Base-by-base conservation (phyloP, 2,113 vertebrate species). In the Conger conger region DNA sequence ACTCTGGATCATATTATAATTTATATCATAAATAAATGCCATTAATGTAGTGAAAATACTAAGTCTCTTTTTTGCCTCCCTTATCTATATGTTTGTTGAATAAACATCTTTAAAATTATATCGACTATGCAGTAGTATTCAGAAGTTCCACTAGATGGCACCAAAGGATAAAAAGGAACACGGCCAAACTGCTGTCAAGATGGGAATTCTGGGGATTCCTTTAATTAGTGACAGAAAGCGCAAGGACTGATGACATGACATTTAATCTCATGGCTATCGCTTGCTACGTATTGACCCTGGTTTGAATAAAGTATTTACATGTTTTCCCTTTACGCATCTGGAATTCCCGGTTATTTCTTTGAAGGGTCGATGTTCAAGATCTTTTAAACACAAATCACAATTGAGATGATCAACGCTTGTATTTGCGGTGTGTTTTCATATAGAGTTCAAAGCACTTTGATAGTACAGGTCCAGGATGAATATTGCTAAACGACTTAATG, bases 101-200 rank as follows among this genome's bases (percentile, higher is more conserved):
- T 18, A 63, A 63, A 63, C 18, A 23, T 23, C 57, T 63, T 63
- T 18, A 63, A 23, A 27, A 27, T 23, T 7, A 3, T 27, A 20
- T 23, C 57, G 3, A 63, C 4, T 27, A 84, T 36, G 8, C 63
- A 27, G 85, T 18, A 81, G 76, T 79, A 15, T 9, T n/a, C 83
- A 83, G 86, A 82, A 68, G 13, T 33, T 36, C 30, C 90, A 87
- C 86, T 85, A 85, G 85, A 79, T 86, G 76, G 76, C 37, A 57
- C 42, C 37, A 84, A 73, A 79, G 30, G n/a, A 86, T 80, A 7
- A 68, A 50, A 86, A 68, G 78, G 40, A 76, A 73, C n/a, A 33
- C 2, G 23, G n/a, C 3, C 9, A 0, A 2, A 9, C 9, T 15
- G 45, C 45, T 33, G 68, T 2, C n/a, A 27, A 9, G 68, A 23